These are phyloP conservation scores for Lethrus apterus DNA, from an alignment of 1,140 invertebrate species.

Conservation along the genomic window DNA sequence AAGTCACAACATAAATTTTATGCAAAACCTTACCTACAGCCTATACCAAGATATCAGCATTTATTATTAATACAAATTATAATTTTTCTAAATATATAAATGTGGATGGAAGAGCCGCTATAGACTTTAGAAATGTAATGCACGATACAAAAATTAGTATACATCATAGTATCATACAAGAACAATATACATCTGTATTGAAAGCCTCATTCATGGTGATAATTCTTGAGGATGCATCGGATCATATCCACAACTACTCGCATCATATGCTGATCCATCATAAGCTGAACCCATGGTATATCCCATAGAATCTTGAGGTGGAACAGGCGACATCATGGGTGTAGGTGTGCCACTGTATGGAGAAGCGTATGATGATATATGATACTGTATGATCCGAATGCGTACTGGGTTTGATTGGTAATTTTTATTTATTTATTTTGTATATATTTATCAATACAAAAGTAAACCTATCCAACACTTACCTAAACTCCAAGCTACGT, in stretches of 20 bases:
- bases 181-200: constrained; percentile 25
- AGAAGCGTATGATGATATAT: no score
- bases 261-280: constrained; percentile 75
- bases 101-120: neutral
- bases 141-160: constrained; percentile 22
- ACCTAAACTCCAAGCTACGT: no score
- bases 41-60: no score
- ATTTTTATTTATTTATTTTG: no score
- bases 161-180: constrained; percentile 16
- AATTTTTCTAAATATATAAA: neutral
- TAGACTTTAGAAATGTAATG: constrained; percentile 14
- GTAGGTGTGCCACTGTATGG: constrained; percentile 86
- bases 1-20: constrained; percentile 12
- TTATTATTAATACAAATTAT: no score
- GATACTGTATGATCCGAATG: no score
- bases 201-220: constrained; percentile 40
- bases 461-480: no score
- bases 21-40: no score
- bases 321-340: constrained; percentile 89
- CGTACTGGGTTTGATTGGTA: no score
- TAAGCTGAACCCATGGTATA: constrained; percentile 82
- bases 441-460: no score
- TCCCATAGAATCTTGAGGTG: constrained; percentile 81
- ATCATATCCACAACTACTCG: constrained; percentile 82
- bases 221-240: constrained; percentile 78